Evolutionary conservation across 2,797 vertebrate genomes (phyloP).

Genomic region (Microctenopoma steveboyesi): DNA sequence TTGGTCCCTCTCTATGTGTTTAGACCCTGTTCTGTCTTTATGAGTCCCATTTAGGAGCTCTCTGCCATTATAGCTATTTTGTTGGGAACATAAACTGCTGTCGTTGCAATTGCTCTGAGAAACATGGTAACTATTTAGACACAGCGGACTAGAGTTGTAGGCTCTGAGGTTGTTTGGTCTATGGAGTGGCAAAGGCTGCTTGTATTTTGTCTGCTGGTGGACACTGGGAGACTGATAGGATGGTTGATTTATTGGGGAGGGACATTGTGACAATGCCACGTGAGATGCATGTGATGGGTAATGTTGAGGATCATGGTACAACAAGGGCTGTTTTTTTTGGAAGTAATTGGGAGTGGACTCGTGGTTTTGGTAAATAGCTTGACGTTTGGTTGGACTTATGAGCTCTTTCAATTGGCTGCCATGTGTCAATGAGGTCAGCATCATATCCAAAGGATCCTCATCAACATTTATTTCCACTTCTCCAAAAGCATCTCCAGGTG

Average conservation of each 20-base stretch:
- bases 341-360: constrained; percentile 45
- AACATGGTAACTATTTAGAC: constrained; percentile 61
- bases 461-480: constrained; percentile 88
- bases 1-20: constrained; percentile 43
- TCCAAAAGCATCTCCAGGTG: constrained; percentile 80
- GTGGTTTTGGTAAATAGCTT: constrained; percentile 77
- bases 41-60: constrained; percentile 39
- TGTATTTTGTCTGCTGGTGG: constrained; percentile 36
- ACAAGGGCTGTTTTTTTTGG: constrained; percentile 49
- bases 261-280: constrained; percentile 39
- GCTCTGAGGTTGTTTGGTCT: constrained; percentile 41
- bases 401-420: constrained; percentile 48
- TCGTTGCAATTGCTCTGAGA: constrained; percentile 53
- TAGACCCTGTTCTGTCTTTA: constrained; percentile 47
- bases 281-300: constrained; percentile 35
- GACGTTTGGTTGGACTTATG: constrained; percentile 66
- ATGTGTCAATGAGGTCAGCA: constrained; percentile 47
- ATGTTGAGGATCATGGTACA: constrained; percentile 38
- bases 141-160: constrained; percentile 43
- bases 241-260: constrained; percentile 49
- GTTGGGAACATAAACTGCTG: constrained; percentile 48
- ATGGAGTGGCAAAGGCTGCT: constrained; percentile 55
- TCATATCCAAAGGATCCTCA: constrained; percentile 80
- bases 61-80: constrained; percentile 46
- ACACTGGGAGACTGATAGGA: constrained; percentile 51